phyloP scores from a whole-genome alignment of 2,888 invertebrate species.

The Megalurothrips usitatus region DNA sequence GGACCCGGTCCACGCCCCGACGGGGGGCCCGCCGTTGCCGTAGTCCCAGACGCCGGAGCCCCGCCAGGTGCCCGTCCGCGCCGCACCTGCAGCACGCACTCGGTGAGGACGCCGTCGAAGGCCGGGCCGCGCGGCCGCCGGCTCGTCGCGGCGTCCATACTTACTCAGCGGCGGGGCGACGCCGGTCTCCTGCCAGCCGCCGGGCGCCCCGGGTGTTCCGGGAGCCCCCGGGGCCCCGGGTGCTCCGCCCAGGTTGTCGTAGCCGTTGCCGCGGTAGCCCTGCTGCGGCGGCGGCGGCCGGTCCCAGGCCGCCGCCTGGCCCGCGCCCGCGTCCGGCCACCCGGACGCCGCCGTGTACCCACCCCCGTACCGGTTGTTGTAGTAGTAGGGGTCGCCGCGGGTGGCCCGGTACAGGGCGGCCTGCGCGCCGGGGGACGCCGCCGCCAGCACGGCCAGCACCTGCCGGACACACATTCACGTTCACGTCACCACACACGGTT shows the following conservation, averaged over 20 bases:
- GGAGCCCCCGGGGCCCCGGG: not conserved
- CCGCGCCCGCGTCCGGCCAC: conserved; percentile 7
- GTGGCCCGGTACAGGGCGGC: conserved; percentile 32
- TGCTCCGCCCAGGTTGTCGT: conserved; percentile 31
- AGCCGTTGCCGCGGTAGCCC: conserved; percentile 33
- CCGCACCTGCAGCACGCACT: not conserved
- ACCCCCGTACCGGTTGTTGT: conserved; percentile 34
- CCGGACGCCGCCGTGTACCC: conserved; percentile 31
- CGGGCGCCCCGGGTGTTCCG: not conserved
- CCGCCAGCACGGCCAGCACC: not conserved
- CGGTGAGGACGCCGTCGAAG: too few relatives aligned
- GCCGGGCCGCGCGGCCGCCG: too few relatives aligned
- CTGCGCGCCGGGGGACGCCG: not conserved
- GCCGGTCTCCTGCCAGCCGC: too few relatives aligned
- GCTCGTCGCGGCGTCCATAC: too few relatives aligned
- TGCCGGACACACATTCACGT: not conserved
- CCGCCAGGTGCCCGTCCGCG: conserved; percentile 9
- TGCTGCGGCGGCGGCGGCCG: conserved; percentile 18
- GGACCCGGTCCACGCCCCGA: not conserved
- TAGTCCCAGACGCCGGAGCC: conserved; percentile 33
- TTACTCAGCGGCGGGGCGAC: not conserved
- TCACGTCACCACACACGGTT: too few relatives aligned
- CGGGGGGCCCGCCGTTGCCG: conserved; percentile 29
- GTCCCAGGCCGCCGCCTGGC: conserved; percentile 29
- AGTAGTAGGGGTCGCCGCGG: conserved; percentile 33